These are phyloP conservation scores for Anhinga rufa DNA, from an alignment of 2,113 vertebrate species.

Conservation along the genomic window DNA sequence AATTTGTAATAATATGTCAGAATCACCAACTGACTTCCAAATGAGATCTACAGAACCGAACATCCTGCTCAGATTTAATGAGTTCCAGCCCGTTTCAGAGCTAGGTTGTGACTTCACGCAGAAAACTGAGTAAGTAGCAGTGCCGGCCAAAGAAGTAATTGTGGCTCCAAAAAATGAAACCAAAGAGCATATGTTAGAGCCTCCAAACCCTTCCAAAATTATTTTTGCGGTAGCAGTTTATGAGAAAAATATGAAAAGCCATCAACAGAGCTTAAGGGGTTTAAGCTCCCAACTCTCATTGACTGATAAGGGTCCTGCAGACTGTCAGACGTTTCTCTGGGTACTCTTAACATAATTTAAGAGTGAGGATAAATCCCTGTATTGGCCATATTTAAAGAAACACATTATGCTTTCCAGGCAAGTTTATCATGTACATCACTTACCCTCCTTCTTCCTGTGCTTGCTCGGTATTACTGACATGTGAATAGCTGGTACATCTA, in stretches of 20 bases:
- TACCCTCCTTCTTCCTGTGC: neutral
- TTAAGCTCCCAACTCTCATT: neutral
- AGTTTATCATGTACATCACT: neutral
- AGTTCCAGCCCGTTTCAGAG: constrained; percentile 56
- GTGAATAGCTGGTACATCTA: neutral
- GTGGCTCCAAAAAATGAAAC: neutral
- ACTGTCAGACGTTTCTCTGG: neutral
- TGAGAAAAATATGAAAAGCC: neutral
- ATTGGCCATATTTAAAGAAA: neutral
- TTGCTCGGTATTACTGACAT: neutral
- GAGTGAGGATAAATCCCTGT: neutral
- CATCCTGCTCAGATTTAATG: constrained; percentile 59
- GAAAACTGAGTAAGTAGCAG: neutral
- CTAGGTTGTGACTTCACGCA: neutral
- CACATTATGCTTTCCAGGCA: neutral
- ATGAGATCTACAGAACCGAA: constrained; percentile 58
- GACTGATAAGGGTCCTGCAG: neutral
- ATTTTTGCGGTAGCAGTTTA: neutral
- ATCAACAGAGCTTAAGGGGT: neutral
- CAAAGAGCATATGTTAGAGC: neutral
- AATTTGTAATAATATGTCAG: constrained; percentile 66
- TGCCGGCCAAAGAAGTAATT: neutral
- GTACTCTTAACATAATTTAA: neutral
- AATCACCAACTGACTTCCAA: constrained; percentile 53
- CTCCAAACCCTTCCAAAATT: neutral